Base-by-base conservation (phyloP, 1,140 invertebrate genomes). In the Megalonaias nervosa region DNA sequence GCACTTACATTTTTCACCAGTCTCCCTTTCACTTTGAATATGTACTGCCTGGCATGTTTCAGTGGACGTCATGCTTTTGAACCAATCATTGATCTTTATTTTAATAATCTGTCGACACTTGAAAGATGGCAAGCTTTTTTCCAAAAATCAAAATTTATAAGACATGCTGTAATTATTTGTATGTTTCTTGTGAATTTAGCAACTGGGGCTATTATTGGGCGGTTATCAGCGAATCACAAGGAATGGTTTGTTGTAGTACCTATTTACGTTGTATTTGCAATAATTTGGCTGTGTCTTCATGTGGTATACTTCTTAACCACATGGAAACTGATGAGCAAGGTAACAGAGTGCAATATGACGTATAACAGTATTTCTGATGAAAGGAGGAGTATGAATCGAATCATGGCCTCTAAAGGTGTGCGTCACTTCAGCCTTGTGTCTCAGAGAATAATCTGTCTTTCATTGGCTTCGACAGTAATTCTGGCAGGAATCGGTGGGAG, bases 191-290 rank as follows among this genome's bases (percentile, higher is more conserved):
- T 89, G 21, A 82, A 89, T 66, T 62, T 88, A 13, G 75, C 81
- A 48, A 83, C 84, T 19, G 83, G 75, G 23, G 60, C 77, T 31
- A 60, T 88, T 38, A 81, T 85, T 67, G 87, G 87, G 21, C 66
- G 72, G 21, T 67, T 82, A 62, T 86, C 83, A 61, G 77, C 82
- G 21, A 84, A 70, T 76, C 89, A 90, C 69, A 90, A 90, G 71
- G 89, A 90, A 67, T 90, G 89, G 89, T 89, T 82, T 73, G 82
- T 90, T 13, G 89, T 90, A 3, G 84, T 90, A 15, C 88, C 89
- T 26, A 59, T 90, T 15, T 90, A 84, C 77, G 68, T 82, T n/a
- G 77, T 80, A 13, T 81, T 85, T 74, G 84, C 81, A 14, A 31
- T 86, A 23, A 57, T 90, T 17, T 90, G 89, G 89, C 70, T 89